Percentiles rank a stretch among this genome's conserved stretches.
Evolutionary conservation across 2,797 vertebrate genomes (phyloP).

Genomic region (Propithecus perrieri): DNA sequence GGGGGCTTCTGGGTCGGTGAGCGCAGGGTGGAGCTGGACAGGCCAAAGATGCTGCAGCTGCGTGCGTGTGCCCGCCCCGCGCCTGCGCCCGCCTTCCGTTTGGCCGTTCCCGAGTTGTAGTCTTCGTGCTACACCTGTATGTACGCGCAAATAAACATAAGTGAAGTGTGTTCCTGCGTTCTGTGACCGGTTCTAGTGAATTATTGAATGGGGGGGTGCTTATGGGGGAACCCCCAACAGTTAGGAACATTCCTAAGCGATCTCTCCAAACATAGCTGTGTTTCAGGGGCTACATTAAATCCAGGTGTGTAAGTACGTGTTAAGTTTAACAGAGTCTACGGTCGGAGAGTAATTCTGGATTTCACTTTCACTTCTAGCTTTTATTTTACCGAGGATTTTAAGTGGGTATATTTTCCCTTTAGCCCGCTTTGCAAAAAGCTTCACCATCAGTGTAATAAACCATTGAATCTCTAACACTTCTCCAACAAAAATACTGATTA

Average conservation of each 20-base stretch:
- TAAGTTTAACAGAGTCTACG: too few relatives aligned
- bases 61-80: rapidly evolving
- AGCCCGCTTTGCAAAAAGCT: not conserved
- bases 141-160: too few relatives aligned
- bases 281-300: too few relatives aligned
- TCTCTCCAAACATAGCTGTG: too few relatives aligned
- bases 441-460: not conserved
- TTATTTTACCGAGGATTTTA: conserved; percentile 27
- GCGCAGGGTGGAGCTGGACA: not conserved
- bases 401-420: not conserved
- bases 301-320: too few relatives aligned
- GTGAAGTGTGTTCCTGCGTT: too few relatives aligned
- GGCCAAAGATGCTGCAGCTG: not conserved
- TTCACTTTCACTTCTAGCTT: not conserved
- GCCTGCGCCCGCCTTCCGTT: not conserved
- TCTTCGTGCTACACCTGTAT: not conserved
- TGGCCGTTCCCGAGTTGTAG: not conserved
- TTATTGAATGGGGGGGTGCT: too few relatives aligned
- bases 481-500: not conserved
- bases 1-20: too few relatives aligned
- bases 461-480: not conserved
- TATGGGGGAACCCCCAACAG: too few relatives aligned
- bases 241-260: too few relatives aligned
- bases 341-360: not conserved
- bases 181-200: too few relatives aligned